Evolutionary conservation across 2,113 vertebrate species (phyloP), one percentile per base, ranked within the genome.

Genomic region (Neomonachus schauinslandi): DNA sequence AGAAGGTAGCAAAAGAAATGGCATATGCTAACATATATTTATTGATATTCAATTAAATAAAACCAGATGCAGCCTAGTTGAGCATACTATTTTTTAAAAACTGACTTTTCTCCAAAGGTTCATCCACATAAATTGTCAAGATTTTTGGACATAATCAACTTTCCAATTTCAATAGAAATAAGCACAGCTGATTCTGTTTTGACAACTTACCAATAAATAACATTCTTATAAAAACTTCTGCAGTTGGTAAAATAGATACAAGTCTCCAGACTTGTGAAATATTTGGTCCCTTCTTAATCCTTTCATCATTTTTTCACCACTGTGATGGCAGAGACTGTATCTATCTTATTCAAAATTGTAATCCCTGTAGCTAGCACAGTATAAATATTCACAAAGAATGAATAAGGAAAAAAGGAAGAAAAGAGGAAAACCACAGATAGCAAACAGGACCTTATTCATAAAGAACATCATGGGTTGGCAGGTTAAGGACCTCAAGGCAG

Each of bases 1-100:
- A 81, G 36, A 93, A 82, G 51, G 21, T n/a, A 94, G 82, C 63
- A 95, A 97, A n/a, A 95, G 91, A 97, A 87, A 97, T n/a, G 13
- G 67, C 53, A 74, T 61, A 46, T 59, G 42, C 83, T 87, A 91
- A 94, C 97, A 89, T 55, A 92, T 51, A 80, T 83, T 98, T 94
- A 97, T 89, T 98, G 46, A 92, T 98, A 88, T 91, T 95, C 87
- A 98, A 90, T 97, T 98, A 98, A 97, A 98, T 94, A 46, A 98
- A 98, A 95, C 39, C 90, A 95, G 9, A 3, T 81, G 51, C 8
- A 95, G 53, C 95, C 51, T 95, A 83, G 39, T 93, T 63, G 31
- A 94, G 92, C 42, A 95, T 16, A 94, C 22, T 93, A 95, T 93
- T 96, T 98, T 85, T 97, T 19, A 86, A 98, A 96, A 59, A 63